Percentiles rank a stretch among this genome's conserved stretches.
phyloP scores from a whole-genome alignment of 2,113 vertebrate species.

The Prietella phreatophila region DNA sequence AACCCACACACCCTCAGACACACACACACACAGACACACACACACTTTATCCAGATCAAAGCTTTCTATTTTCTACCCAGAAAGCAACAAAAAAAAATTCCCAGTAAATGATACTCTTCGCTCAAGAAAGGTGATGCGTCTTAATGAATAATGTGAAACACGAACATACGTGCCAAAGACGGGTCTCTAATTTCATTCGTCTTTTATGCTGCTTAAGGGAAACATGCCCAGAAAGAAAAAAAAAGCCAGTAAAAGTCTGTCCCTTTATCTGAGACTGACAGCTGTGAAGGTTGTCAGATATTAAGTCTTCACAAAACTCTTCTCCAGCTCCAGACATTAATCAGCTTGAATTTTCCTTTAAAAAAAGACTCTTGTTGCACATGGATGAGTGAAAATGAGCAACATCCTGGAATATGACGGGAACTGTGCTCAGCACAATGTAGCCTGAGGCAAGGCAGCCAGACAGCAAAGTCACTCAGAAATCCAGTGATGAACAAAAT shows the following conservation, averaged over 20 bases:
- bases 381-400: constrained; percentile 28
- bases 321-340: neutral
- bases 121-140: constrained; percentile 1
- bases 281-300: neutral
- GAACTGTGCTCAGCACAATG: constrained; percentile 3
- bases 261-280: neutral
- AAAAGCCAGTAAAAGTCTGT: neutral
- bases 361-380: constrained; percentile 17
- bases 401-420: constrained; percentile 8
- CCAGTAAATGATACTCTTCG: neutral
- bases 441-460: constrained; percentile 28
- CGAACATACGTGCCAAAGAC: constrained; percentile 17
- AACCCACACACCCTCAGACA: neutral
- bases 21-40: neutral
- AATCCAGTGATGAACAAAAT: constrained; percentile 21
- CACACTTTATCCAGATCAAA: constrained; percentile 11
- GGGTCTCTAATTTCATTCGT: neutral
- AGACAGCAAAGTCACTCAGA: constrained; percentile 33
- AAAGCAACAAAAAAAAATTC: neutral
- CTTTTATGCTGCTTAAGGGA: neutral
- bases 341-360: neutral
- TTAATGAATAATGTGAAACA: constrained; percentile 2
- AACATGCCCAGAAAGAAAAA: neutral
- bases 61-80: neutral
- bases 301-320: constrained; percentile 11